Evolutionary conservation across 2,113 vertebrate genomes (phyloP).

Genomic region (Chaetops frenatus): DNA sequence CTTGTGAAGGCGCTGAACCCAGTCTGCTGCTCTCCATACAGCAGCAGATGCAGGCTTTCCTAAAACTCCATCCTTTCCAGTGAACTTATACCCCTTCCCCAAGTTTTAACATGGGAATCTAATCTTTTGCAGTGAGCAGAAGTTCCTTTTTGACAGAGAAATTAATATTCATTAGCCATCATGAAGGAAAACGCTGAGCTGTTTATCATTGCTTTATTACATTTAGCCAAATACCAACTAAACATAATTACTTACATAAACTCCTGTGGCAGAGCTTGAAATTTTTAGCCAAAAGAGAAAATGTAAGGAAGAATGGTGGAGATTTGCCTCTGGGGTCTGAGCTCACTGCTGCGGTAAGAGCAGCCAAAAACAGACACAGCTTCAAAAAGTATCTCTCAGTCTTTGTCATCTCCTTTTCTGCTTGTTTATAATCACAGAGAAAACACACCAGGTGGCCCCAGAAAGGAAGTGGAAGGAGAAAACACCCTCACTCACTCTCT

Average conservation of each 20-base stretch:
- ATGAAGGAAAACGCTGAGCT: constrained; percentile 62
- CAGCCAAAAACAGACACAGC: rapidly evolving
- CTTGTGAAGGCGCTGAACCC: neutral
- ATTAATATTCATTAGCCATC: constrained; percentile 76
- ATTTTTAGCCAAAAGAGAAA: neutral
- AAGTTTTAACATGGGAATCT: neutral
- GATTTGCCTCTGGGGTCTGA: neutral
- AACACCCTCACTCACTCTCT: neutral
- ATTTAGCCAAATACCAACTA: constrained; percentile 71
- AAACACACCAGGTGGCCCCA: neutral
- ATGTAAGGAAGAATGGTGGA: neutral
- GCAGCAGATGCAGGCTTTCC: neutral
- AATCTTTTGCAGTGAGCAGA: neutral
- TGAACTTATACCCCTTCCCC: neutral
- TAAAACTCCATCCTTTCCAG: neutral
- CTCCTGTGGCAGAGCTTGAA: constrained; percentile 43
- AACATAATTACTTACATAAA: constrained; percentile 69
- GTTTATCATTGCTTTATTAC: constrained; percentile 74
- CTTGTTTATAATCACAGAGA: neutral
- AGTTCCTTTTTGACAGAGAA: constrained; percentile 51
- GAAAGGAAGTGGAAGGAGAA: neutral
- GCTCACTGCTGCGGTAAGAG: neutral
- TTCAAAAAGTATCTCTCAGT: neutral
- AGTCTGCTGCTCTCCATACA: neutral
- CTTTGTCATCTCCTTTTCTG: neutral